Evolutionary conservation across 2,113 vertebrate genomes (phyloP).

Genomic region (Triplophysa siluroides): DNA sequence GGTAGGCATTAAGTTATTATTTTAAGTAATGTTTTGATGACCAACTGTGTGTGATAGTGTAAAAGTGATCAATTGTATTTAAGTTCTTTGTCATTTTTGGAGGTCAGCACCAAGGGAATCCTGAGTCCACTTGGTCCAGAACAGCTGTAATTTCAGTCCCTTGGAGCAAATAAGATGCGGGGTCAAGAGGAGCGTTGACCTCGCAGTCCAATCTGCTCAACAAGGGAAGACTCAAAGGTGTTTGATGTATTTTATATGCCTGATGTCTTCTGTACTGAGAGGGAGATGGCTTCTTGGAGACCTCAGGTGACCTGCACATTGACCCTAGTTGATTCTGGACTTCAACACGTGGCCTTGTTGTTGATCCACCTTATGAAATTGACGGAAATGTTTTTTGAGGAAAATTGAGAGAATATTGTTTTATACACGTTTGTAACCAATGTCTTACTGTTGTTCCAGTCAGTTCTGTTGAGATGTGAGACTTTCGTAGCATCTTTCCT

Average conservation of each 20-base stretch:
- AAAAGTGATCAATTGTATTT: too few species aligned
- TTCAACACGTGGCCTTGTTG: background rate
- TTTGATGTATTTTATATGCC: background rate
- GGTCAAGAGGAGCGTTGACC: constrained; percentile 59
- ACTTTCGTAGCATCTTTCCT: background rate
- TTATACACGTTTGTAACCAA: background rate
- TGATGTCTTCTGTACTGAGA: constrained; percentile 20
- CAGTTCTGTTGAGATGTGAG: background rate
- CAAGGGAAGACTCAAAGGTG: constrained; percentile 43
- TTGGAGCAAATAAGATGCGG: constrained; percentile 56
- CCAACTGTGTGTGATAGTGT: too few species aligned
- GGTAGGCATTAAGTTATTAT: background rate
- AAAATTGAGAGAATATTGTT: background rate
- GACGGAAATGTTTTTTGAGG: background rate
- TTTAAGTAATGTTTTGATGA: too few species aligned
- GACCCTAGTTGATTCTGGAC: background rate
- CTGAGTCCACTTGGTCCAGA: constrained; percentile 60
- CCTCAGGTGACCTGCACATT: constrained; percentile 20
- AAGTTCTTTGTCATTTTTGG: background rate
- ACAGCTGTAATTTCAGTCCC: constrained; percentile 58
- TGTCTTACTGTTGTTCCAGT: constrained; percentile 45
- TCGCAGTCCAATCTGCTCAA: constrained; percentile 62
- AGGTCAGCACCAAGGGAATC: constrained; percentile 40
- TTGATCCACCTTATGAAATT: constrained; percentile 17
- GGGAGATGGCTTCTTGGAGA: constrained; percentile 10